Evolutionary conservation across 2,113 vertebrate genomes (phyloP), one percentile per base, ranked within the genome.

Genomic region (Cricetomys ansorgei): DNA sequence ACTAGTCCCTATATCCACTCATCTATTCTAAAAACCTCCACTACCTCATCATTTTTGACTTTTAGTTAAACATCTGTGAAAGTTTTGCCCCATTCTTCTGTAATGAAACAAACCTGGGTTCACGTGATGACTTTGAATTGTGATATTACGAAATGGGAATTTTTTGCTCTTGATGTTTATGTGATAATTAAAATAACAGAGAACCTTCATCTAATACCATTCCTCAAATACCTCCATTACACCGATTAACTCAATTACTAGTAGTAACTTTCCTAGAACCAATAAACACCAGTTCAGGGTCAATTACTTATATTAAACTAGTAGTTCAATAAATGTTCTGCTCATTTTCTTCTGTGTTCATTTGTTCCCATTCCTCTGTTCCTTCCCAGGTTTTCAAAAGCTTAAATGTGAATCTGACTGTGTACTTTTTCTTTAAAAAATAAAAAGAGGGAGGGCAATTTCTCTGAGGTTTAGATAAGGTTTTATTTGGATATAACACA

Each of bases 231-330:
- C 13, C 4, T 90, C 16, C 92, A 3, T 88, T 69, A 80, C 1
- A 88, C 2, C 59, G 96, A 72, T 79, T 59, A 81, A 89, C 19
- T 85, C 25, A 80, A 34, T 85, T 31, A 65, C 59, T 65, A 53
- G 31, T 65, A 83, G 21, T 43, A 72, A 92, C 43, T 87, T 53
- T 45, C 37, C 1, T 57, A 81, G 91, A 57, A 16, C 83, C 1
- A 86, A 55, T 76, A 83, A 89, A 40, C 9, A 55, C 25, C 83
- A 88, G 15, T 29, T 43, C 4, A 65, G 90, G 40, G 10, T 95
- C 29, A 94, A n/a, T 72, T 53, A 89, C 57, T n/a, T 93, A 76
- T 81, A 34, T 29, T 69, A 69, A 21, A 94, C 23, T 50, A 96
- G 43, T 67, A 2, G 0, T 27, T 89, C 91, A 7, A 69, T 80